Conservation (phyloP, 2,113 vertebrate genomes). For the Brachyhypopomus occidentalis region DNA sequence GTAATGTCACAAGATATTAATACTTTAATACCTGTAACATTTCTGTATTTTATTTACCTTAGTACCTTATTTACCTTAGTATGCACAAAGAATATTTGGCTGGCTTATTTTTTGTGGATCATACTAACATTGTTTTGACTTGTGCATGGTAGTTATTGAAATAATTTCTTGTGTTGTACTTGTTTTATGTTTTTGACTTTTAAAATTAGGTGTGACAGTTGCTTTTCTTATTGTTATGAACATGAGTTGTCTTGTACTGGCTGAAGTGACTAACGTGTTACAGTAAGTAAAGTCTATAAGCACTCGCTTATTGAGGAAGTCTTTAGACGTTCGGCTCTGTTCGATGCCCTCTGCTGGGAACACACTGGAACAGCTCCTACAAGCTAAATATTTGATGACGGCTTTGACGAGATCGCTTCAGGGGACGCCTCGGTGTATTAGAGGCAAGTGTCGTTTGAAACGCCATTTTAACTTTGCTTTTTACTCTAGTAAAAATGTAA, state of each 20-base stretch:
- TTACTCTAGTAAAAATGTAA: no score
- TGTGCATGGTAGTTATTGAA: not conserved
- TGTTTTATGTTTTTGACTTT: not conserved
- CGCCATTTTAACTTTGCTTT: not conserved
- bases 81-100: no score
- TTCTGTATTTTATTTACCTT: no score
- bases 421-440: not conserved
- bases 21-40: no score
- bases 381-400: not conserved
- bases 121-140: not conserved
- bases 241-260: not conserved
- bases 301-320: not conserved
- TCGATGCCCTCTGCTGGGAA: conserved; percentile 4
- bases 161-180: not conserved
- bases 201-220: not conserved
- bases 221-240: not conserved
- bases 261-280: not conserved
- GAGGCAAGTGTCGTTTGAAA: not conserved
- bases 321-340: not conserved
- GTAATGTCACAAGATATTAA: no score
- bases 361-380: not conserved
- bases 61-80: no score
- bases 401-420: not conserved
- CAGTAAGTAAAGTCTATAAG: not conserved
- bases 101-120: not conserved